These are phyloP conservation scores for Stylophora pistillata DNA, from an alignment of 64 coral and sea anemone genomes.

Conservation along the genomic window DNA sequence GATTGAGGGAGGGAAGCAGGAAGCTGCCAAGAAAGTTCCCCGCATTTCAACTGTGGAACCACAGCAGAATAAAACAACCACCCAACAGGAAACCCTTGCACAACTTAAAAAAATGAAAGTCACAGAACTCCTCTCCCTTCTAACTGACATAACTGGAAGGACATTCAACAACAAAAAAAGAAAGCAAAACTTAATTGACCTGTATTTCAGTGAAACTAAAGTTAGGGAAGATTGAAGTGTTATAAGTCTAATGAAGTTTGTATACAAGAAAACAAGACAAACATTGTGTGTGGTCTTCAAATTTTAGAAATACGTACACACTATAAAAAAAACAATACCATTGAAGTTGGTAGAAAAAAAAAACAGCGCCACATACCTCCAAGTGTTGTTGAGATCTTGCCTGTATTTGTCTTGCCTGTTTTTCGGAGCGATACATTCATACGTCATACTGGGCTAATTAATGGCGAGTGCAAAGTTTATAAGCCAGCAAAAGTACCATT, in stretches of 20 bases:
- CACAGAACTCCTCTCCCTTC: constrained; percentile 15
- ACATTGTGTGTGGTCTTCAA: constrained; percentile 8
- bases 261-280: constrained; percentile 7
- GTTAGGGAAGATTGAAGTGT: constrained; percentile 7
- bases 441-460: constrained; percentile 8
- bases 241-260: constrained; percentile 21
- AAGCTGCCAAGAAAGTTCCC: constrained; percentile 1
- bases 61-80: neutral
- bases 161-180: neutral
- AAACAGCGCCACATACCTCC: neutral
- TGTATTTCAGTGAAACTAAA: constrained; percentile 10
- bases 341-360: neutral
- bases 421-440: neutral
- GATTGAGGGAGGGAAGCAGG: constrained; percentile 29
- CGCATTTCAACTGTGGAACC: neutral
- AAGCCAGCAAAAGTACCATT: neutral
- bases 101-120: constrained; percentile 36
- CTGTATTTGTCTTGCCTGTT: neutral
- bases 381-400: neutral
- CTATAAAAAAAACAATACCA: constrained; percentile 19
- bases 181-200: constrained; percentile 19
- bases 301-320: neutral
- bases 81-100: constrained; percentile 5
- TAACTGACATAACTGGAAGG: constrained; percentile 13
- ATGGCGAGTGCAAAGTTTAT: constrained; percentile 25